Conservation (phyloP, 2,888 invertebrate species). For the Dastarcus helophoroides region DNA sequence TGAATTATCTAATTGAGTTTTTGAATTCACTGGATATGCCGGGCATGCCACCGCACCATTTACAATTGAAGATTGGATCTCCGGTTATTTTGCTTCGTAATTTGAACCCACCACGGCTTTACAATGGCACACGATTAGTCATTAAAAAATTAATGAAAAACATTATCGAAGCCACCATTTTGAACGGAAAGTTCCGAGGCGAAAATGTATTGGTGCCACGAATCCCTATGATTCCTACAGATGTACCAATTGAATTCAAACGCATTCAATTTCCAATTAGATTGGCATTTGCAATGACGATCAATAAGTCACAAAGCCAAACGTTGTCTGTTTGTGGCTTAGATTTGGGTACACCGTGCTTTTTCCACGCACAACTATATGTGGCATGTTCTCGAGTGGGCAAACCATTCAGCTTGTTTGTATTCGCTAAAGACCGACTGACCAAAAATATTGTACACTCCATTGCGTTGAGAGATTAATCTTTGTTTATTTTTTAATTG, state of each 20-base stretch:
- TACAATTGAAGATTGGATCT: constrained; percentile 11
- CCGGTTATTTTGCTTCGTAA: constrained; percentile 16
- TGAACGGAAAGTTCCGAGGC: constrained; percentile 18
- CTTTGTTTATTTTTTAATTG: no score
- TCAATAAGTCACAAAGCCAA: constrained; percentile 31
- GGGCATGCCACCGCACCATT: constrained; percentile 10
- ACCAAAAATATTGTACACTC: constrained; percentile 2
- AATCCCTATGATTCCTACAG: constrained; percentile 25
- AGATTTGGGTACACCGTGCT: constrained; percentile 11
- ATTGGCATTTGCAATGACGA: constrained; percentile 25
- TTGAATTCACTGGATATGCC: constrained; percentile 12
- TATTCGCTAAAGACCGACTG: constrained; percentile 4
- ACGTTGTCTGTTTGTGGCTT: constrained; percentile 25
- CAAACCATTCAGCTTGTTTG: constrained; percentile 6
- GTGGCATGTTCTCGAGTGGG: constrained; percentile 3
- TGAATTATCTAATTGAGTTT: constrained; percentile 15
- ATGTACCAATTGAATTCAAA: constrained; percentile 20
- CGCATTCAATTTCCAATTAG: constrained; percentile 22
- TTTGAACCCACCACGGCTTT: constrained; percentile 19
- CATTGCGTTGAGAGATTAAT: constrained; percentile 3
- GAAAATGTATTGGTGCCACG: constrained; percentile 23
- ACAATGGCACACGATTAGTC: constrained; percentile 19
- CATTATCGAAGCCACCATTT: constrained; percentile 22
- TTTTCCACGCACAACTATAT: constrained; percentile 3
- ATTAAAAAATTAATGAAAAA: constrained; percentile 21